Evolutionary conservation across 1,140 invertebrate species (phyloP).

Genomic region (Eriosoma lanigerum): DNA sequence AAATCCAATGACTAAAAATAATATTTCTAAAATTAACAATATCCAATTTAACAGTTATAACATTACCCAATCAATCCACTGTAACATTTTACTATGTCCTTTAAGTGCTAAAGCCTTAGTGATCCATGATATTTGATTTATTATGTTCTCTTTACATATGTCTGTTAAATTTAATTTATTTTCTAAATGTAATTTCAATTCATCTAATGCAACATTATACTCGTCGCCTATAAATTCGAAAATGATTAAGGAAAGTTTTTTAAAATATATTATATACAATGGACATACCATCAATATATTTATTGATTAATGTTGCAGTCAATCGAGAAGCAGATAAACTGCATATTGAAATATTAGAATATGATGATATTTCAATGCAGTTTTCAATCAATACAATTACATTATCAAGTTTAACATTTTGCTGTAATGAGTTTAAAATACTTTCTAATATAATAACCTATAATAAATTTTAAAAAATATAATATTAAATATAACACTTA

Average conservation of each 20-base stretch:
- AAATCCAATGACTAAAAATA: conserved; percentile 30
- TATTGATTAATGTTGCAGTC: conserved; percentile 48
- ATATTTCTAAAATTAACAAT: not conserved
- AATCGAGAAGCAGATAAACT: conserved; percentile 27
- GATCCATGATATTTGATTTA: conserved; percentile 41
- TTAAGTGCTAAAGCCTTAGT: conserved; percentile 46
- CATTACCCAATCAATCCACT: conserved; percentile 45
- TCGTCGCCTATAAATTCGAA: conserved; percentile 6
- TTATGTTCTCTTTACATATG: conserved; percentile 22
- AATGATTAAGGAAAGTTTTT: not conserved
- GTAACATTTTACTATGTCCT: conserved; percentile 48
- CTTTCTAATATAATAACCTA: conserved; percentile 36
- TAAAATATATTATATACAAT: not conserved
- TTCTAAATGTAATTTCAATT: conserved; percentile 30
- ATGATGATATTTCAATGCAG: conserved; percentile 27
- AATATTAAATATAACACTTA: not conserved
- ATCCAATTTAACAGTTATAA: not conserved
- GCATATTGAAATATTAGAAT: conserved; percentile 29
- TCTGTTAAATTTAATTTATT: conserved; percentile 12
- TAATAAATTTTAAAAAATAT: not conserved
- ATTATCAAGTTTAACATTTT: conserved; percentile 25
- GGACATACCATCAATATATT: conserved; percentile 43
- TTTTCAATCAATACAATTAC: conserved; percentile 5
- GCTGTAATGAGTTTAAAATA: conserved; percentile 40
- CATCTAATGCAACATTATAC: not conserved